A percentile compares a stretch with the other conserved stretches of the same genome.
Conservation (phyloP, 2,797 vertebrate genomes). For the Tenualosa thibaudeaui region DNA sequence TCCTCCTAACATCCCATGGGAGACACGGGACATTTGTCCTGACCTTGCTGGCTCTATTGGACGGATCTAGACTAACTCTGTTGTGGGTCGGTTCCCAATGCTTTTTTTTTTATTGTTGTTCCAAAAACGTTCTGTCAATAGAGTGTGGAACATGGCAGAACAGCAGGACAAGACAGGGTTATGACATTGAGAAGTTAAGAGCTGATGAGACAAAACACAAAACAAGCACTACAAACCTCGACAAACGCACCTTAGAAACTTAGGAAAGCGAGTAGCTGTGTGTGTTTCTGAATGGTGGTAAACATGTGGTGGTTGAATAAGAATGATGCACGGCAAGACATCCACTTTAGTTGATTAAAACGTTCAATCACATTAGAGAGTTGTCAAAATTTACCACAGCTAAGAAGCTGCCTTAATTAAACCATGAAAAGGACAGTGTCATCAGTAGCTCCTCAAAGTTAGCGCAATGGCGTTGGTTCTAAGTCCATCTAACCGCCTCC, state of each 20-base stretch:
- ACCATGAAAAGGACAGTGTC: neutral
- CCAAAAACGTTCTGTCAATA: neutral
- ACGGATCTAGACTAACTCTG: neutral
- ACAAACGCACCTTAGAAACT: neutral
- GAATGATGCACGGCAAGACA: neutral
- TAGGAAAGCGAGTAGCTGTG: neutral
- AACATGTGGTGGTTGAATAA: neutral
- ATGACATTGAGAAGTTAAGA: neutral
- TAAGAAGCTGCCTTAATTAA: neutral
- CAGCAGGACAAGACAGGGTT: neutral
- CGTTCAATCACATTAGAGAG: conserved; percentile 12
- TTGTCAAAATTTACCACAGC: neutral
- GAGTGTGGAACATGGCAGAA: neutral
- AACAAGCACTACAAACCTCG: neutral
- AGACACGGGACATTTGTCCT: neutral
- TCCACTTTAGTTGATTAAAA: conserved; percentile 16
- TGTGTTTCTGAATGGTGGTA: neutral
- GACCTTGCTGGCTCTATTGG: neutral
- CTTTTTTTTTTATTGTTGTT: conserved; percentile 1
- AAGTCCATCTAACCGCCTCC: neutral
- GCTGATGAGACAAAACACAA: neutral
- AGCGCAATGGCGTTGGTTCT: neutral
- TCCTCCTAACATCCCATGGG: neutral
- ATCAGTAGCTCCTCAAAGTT: neutral
- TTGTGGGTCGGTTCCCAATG: neutral